A percentile compares a stretch with the other conserved stretches of the same genome.
These are phyloP conservation scores for Eudyptes chrysolophus DNA, from an alignment of 2,113 vertebrate genomes.

Conservation along the genomic window DNA sequence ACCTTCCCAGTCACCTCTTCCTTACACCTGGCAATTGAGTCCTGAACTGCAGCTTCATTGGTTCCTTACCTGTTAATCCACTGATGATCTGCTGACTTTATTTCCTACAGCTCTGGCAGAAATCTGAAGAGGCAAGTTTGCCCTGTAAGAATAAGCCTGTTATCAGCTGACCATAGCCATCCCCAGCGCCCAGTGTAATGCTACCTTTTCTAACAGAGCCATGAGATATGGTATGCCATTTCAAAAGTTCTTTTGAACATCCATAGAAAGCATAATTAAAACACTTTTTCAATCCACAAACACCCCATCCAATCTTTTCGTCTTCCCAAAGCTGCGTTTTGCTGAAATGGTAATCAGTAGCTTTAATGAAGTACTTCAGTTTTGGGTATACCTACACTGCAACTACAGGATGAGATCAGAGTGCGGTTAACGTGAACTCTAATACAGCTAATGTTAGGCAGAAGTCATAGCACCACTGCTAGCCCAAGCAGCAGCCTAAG, in stretches of 20 bases:
- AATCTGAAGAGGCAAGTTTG: not conserved
- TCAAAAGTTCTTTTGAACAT: not conserved
- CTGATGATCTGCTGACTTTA: not conserved
- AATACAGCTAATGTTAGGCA: not conserved
- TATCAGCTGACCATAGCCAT: not conserved
- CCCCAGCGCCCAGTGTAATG: accelerated
- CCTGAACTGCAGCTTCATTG: not conserved
- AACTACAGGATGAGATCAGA: not conserved
- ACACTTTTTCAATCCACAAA: not conserved
- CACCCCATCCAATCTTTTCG: not conserved
- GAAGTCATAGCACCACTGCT: not conserved
- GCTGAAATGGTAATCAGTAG: not conserved
- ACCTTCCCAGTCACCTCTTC: not conserved
- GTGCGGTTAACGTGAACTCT: not conserved
- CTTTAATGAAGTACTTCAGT: not conserved
- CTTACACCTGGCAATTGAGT: not conserved
- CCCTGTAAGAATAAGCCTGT: not conserved
- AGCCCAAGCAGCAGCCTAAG: not conserved
- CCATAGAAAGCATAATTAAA: not conserved
- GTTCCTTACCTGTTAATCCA: not conserved
- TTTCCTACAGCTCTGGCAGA: not conserved
- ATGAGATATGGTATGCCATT: accelerated
- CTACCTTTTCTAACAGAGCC: not conserved
- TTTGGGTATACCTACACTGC: not conserved
- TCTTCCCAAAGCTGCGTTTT: not conserved